phyloP scores from a whole-genome alignment of 2,797 vertebrate genomes.

The Propithecus deckenii region DNA sequence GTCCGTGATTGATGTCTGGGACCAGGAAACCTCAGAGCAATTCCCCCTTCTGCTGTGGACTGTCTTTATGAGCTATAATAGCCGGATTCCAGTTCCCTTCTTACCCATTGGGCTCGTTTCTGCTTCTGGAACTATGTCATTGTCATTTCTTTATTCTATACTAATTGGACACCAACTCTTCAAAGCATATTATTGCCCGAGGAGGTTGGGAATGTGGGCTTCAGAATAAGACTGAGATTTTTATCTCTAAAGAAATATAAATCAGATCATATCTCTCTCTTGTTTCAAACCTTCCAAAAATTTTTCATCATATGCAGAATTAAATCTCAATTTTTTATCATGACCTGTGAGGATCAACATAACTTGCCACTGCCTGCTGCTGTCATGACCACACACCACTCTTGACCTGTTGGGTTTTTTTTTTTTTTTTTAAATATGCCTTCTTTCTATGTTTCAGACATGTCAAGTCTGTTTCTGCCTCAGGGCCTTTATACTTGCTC shows the following conservation, averaged over 20 bases:
- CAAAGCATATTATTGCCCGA: neutral
- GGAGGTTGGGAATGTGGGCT: neutral
- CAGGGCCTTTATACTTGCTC: neutral
- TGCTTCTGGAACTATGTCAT: neutral
- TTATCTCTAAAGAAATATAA: conserved; percentile 48
- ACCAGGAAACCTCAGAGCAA: neutral
- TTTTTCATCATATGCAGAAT: neutral
- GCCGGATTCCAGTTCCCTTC: neutral
- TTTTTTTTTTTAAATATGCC: neutral
- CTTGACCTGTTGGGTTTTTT: neutral
- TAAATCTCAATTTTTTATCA: neutral
- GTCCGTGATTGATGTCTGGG: neutral
- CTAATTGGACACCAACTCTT: neutral
- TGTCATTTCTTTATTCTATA: conserved; percentile 18
- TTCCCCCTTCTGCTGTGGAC: neutral
- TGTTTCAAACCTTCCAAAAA: neutral
- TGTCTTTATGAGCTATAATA: neutral
- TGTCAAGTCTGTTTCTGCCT: neutral
- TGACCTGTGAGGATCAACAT: neutral
- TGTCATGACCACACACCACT: neutral
- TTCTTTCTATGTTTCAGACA: conserved; percentile 1
- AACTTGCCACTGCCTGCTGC: neutral
- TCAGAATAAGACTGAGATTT: conserved; percentile 12
- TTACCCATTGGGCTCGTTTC: neutral
- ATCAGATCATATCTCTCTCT: neutral